Evolutionary conservation across 2,797 vertebrate species (phyloP), one percentile per base, ranked within the genome.

Genomic region (Ficedula albicollis): DNA sequence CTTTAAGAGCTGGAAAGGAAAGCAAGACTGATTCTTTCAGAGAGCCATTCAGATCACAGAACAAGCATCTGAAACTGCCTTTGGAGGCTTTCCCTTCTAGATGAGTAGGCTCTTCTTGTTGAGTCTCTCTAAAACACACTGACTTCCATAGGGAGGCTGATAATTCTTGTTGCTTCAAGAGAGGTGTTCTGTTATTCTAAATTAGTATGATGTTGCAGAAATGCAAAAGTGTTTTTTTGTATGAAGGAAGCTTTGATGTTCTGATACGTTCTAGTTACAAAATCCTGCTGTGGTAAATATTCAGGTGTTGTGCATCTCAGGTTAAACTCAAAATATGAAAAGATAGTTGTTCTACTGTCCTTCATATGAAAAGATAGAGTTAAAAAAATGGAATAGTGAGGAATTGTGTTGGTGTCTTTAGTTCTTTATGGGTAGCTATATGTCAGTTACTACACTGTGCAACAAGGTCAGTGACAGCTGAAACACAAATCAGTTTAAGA

Each of bases 191-290:
- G 34, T 66, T 87, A 54, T 26, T 66, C 27, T 69, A 60, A 88
- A 23, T 34, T 62, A 72, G 16, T 18, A 8, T 1, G 2, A 39
- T 58, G 26, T 67, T 70, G 32, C 43, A 84, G 73, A 93, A 89
- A 51, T 62, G 44, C 44, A 39, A 6, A 49, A 34, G 7, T 55
- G 9, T 0, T 11, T 74, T 67, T 84, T 34, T 69, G 5, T 32
- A 13, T 36, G 43, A 69, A 56, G 36, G 38, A 64, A 49, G 20
- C 38, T 72, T 60, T 82, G 39, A 62, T 63, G 5, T 75, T 91
- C 27, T 67, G 44, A 36, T 59, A 15, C 0, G 0, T 36, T 75
- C 12, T 27, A 54, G 34, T 80, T 60, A 60, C 21, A 17, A 10
- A 73, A 26, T 73, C 32, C 12, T 5, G 3, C 39, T 66, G 19